Evolutionary conservation across 2,113 vertebrate species (phyloP), one percentile per base, ranked within the genome.

Genomic region (Xenus cinereus): DNA sequence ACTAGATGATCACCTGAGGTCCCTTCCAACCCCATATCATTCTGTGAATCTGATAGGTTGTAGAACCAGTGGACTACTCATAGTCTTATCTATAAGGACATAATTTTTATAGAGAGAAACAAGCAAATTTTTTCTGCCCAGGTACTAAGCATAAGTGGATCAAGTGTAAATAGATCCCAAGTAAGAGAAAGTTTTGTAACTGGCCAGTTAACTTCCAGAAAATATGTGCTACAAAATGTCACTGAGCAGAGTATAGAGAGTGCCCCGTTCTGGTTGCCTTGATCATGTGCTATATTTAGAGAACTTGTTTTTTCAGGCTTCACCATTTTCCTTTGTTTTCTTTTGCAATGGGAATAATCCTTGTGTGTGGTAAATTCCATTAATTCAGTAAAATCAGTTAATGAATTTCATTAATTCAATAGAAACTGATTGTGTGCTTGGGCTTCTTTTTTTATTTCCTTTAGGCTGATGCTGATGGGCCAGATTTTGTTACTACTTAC

Each of bases 381-480:
- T 24, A 66, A 22, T 77, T 50, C 16, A 77, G 14, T 77, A 18
- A 62, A 33, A 62, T 66, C 10, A 23, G 2, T 85, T 87, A 63
- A 56, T 79, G 28, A 51, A 67, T 56, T 41, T 4, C 1, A 3
- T n/a, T 64, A 39, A 74, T 69, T 66, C 32, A 59, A 1, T 10
- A 53, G 35, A 53, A 22, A 30, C 8, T 63, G 75, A 79, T 14
- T 4, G 0, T 60, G 39, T 43, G 4, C 10, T 21, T 41, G 46
- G 22, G 13, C 8, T 69, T 54, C 80, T 37, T 92, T 87, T 76
- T 84, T 74, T 50, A 87, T 54, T 24, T 56, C 91, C 78, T 59
- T 74, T 95, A 99, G 99, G 99, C 99, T 53, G 98, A 99, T 95
- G 97, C 96, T 82, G 97, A 97, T 45, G 99, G 98, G 41, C 99